Conservation (phyloP, 1,140 invertebrate species). For the Adelges cooleyi region DNA sequence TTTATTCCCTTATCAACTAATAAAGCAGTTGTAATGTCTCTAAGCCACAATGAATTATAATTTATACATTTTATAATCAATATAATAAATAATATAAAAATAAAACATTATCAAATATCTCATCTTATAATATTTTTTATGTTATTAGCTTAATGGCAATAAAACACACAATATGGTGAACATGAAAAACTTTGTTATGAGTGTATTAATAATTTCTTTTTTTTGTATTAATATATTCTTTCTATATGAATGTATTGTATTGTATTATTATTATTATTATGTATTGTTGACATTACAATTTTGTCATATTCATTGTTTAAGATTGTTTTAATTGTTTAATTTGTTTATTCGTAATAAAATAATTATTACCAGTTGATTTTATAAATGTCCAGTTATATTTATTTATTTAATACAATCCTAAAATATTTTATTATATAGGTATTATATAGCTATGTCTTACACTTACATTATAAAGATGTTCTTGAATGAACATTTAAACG, state of each 20-base stretch:
- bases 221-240: too few species aligned
- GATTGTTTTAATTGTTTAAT: too few species aligned
- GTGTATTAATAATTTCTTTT: too few species aligned
- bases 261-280: too few species aligned
- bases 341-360: neutral
- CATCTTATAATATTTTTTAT: neutral
- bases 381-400: neutral
- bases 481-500: neutral
- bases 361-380: neutral
- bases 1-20: neutral
- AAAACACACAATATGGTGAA: too few species aligned
- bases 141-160: neutral
- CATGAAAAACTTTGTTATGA: too few species aligned
- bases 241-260: too few species aligned
- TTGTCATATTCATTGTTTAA: too few species aligned
- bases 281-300: too few species aligned
- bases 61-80: neutral
- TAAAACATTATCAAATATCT: neutral
- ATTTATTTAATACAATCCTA: neutral
- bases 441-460: too few species aligned
- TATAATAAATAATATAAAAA: too few species aligned
- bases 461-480: neutral
- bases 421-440: neutral
- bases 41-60: neutral
- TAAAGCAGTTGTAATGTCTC: neutral